phyloP scores from a whole-genome alignment of 2,113 vertebrate genomes.

The Platysteira castanea region DNA sequence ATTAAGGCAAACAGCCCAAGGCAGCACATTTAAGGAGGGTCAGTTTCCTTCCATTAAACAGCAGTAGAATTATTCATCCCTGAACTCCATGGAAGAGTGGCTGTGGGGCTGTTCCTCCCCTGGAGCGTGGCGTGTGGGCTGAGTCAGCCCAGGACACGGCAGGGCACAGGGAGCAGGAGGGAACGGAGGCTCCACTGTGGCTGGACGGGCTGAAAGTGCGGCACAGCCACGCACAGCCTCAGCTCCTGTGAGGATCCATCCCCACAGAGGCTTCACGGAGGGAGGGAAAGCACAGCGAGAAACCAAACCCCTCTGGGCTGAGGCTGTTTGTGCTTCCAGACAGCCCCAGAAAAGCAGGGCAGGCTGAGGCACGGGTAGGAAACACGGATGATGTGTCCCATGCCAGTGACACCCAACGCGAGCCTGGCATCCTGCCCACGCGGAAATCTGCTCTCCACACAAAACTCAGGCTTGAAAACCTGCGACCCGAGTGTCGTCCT shows the following conservation, averaged over 20 bases:
- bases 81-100: background rate
- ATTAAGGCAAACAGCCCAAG: background rate
- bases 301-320: fast-evolving
- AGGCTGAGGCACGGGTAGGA: background rate
- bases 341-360: background rate
- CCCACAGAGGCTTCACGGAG: background rate
- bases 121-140: fast-evolving
- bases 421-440: fast-evolving
- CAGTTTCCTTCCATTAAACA: background rate
- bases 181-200: fast-evolving
- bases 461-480: background rate
- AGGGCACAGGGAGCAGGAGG: background rate
- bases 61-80: background rate
- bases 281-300: background rate
- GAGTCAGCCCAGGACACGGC: background rate
- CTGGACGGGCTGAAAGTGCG: fast-evolving
- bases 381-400: background rate
- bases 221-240: fast-evolving
- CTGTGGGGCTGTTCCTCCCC: background rate
- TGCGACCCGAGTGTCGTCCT: fast-evolving
- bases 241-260: background rate
- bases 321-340: too few relatives aligned
- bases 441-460: fast-evolving
- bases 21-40: background rate
- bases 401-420: fast-evolving